Evolutionary conservation across 2,113 vertebrate genomes (phyloP).

Genomic region (human (Homo sapiens)): DNA sequence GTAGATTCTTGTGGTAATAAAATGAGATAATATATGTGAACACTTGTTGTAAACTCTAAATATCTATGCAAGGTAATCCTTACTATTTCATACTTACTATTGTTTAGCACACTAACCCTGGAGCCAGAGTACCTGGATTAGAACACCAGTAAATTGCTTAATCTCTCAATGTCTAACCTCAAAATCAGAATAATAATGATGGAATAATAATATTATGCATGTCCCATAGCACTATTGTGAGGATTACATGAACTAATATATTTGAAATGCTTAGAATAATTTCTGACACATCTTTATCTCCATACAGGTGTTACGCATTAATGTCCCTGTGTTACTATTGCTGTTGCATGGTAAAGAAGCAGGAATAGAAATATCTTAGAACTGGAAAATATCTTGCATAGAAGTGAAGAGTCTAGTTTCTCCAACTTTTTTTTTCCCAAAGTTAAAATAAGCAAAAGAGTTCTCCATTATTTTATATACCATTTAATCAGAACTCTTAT

Average conservation of each 20-base stretch:
- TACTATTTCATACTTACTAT: not conserved
- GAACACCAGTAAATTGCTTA: not conserved
- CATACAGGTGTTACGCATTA: not conserved
- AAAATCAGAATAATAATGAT: not conserved
- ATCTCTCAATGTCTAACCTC: not conserved
- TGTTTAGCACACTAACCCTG: not conserved
- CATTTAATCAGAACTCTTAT: not conserved
- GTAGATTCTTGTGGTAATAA: not conserved
- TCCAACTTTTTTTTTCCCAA: not conserved
- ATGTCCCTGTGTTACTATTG: not conserved
- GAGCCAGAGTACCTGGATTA: not conserved
- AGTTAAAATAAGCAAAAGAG: not conserved
- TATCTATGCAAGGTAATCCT: not conserved
- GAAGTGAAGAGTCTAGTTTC: not conserved
- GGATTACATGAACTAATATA: not conserved
- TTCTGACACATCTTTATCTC: not conserved
- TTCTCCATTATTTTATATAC: not conserved
- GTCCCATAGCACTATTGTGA: not conserved
- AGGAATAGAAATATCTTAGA: not conserved
- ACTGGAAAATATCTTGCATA: not conserved
- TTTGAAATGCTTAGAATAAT: not conserved
- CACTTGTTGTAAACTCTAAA: not conserved
- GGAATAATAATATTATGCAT: not conserved
- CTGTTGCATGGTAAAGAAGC: not conserved
- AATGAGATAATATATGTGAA: not conserved